Percentiles rank a stretch among this genome's conserved stretches.
Evolutionary conservation across 1,140 invertebrate genomes (phyloP).

Genomic region (Piezodorus guildinii): DNA sequence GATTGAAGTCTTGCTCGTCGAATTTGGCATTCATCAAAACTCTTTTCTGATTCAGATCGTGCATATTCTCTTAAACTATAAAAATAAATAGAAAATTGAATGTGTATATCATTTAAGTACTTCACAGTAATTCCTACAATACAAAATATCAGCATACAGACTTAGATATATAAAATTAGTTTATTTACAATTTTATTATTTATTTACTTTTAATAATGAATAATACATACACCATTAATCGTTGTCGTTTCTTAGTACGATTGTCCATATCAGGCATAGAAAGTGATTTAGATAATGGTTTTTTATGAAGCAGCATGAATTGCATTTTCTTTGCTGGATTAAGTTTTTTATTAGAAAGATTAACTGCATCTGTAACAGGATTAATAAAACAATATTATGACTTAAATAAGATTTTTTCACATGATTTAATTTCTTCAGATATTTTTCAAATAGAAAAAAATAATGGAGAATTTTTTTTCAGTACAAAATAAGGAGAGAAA

Average conservation of each 20-base stretch:
- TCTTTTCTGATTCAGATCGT: slow-evolving; percentile 65
- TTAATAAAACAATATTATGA: too few relatives aligned
- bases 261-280: slow-evolving; percentile 75
- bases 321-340: slow-evolving; percentile 29
- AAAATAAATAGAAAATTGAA: background rate
- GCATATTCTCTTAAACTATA: slow-evolving; percentile 52
- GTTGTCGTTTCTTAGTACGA: slow-evolving; percentile 53
- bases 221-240: slow-evolving; percentile 51
- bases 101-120: too few relatives aligned
- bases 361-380: slow-evolving; percentile 9
- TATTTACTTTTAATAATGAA: background rate
- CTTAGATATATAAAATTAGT: too few relatives aligned
- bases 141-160: too few relatives aligned
- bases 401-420: too few relatives aligned
- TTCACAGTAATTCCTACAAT: too few relatives aligned
- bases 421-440: too few relatives aligned
- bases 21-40: slow-evolving; percentile 56
- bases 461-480: too few relatives aligned
- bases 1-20: slow-evolving; percentile 48
- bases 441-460: too few relatives aligned
- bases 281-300: slow-evolving; percentile 59
- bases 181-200: background rate
- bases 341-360: slow-evolving; percentile 3
- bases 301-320: slow-evolving; percentile 38
- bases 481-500: too few relatives aligned